These are phyloP conservation scores for Dryadula phaetusa DNA, from an alignment of 2,888 invertebrate genomes.

Conservation along the genomic window DNA sequence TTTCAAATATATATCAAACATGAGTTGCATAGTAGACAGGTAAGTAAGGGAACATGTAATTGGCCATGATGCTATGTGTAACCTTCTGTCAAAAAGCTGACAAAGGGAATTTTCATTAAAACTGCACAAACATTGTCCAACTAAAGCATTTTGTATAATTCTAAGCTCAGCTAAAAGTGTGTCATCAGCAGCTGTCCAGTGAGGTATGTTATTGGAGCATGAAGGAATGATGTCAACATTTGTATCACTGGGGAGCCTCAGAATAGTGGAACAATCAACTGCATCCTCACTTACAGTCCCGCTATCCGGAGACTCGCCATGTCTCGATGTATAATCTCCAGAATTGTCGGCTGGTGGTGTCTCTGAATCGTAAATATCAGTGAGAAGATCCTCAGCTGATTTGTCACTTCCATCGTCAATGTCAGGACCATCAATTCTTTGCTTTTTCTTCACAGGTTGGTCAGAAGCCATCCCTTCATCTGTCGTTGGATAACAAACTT, in stretches of 20 bases:
- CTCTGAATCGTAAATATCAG: constrained; percentile 73
- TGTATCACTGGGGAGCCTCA: constrained; percentile 66
- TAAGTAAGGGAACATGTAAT: constrained; percentile 87
- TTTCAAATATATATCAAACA: constrained; percentile 93
- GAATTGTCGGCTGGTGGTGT: constrained; percentile 73
- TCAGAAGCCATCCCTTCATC: constrained; percentile 89
- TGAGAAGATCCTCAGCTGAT: constrained; percentile 79
- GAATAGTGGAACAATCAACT: constrained; percentile 75
- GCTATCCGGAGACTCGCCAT: constrained; percentile 79
- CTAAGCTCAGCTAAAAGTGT: constrained; percentile 81
- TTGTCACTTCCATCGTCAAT: constrained; percentile 83
- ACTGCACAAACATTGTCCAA: constrained; percentile 91
- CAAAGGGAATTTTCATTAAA: constrained; percentile 88
- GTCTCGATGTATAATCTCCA: constrained; percentile 70
- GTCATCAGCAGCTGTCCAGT: constrained; percentile 72
- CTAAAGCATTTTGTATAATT: constrained; percentile 86
- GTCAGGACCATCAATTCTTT: constrained; percentile 87
- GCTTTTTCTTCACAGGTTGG: constrained; percentile 94
- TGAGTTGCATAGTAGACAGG: constrained; percentile 91
- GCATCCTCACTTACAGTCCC: constrained; percentile 81
- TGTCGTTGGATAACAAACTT: constrained; percentile 80
- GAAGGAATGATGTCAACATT: constrained; percentile 71
- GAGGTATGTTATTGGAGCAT: constrained; percentile 63
- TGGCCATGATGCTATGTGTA: constrained; percentile 79
- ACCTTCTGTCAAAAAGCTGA: constrained; percentile 88